These are phyloP conservation scores for Sternotherus odoratus DNA, from an alignment of 2,797 vertebrate species.

Conservation along the genomic window DNA sequence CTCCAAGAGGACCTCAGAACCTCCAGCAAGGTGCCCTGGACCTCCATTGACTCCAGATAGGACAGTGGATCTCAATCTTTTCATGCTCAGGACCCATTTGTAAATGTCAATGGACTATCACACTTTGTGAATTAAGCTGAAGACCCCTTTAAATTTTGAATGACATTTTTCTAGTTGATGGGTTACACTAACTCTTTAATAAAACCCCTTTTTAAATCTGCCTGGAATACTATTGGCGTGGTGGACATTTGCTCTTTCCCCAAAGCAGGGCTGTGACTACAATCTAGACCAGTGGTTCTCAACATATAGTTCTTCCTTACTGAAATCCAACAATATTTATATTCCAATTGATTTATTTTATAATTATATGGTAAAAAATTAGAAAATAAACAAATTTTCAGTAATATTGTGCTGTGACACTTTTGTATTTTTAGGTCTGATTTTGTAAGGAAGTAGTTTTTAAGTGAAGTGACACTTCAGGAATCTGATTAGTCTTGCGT, in stretches of 20 bases:
- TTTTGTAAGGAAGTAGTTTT: too few species aligned
- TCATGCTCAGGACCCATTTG: not conserved
- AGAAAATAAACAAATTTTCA: too few species aligned
- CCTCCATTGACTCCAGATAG: not conserved
- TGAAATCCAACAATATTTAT: too few species aligned
- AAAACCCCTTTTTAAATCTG: not conserved
- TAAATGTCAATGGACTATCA: not conserved
- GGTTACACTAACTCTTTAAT: not conserved
- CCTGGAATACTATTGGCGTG: not conserved
- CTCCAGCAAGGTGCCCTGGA: not conserved
- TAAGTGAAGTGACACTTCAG: too few species aligned
- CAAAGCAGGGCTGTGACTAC: not conserved
- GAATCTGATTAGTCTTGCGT: too few species aligned
- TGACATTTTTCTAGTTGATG: not conserved
- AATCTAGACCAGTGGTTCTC: not conserved
- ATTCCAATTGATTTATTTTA: too few species aligned
- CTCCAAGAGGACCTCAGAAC: not conserved
- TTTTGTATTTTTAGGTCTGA: too few species aligned
- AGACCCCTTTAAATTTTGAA: not conserved
- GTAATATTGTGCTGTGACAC: too few species aligned
- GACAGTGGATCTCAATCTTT: not conserved
- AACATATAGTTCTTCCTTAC: too few species aligned
- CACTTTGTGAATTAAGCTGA: not conserved
- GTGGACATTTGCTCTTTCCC: not conserved
- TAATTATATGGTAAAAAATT: too few species aligned